Percentiles rank a stretch among this genome's conserved stretches.
Conservation (phyloP, 2,797 vertebrate species). For the Danio tinwini region DNA sequence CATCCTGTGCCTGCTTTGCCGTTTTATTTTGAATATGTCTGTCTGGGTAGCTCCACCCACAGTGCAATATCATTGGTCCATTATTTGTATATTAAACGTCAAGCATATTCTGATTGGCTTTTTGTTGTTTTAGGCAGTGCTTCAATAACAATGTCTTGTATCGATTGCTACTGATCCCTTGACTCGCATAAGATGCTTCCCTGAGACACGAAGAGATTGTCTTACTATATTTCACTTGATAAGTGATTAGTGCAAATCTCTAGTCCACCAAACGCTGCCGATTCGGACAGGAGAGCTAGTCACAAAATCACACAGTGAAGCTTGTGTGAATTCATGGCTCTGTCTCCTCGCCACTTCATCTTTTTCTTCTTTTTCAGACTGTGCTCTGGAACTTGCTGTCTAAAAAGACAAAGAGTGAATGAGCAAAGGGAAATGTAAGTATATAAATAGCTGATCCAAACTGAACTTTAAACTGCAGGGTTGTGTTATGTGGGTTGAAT, state of each 20-base stretch:
- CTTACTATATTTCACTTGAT: slow-evolving; percentile 13
- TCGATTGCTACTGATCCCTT: slow-evolving; percentile 20
- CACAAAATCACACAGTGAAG: slow-evolving; percentile 86
- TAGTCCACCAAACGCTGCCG: not conserved
- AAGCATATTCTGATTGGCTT: not conserved
- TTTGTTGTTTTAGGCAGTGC: slow-evolving; percentile 4
- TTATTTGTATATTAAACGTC: not conserved
- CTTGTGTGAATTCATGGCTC: slow-evolving; percentile 81
- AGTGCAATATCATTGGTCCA: not conserved
- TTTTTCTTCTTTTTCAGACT: slow-evolving; percentile 89
- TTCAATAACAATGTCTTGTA: not conserved
- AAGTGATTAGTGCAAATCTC: slow-evolving; percentile 30
- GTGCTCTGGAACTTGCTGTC: slow-evolving; percentile 88
- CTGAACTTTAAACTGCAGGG: no score
- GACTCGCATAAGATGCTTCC: slow-evolving; percentile 12
- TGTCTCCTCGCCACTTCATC: slow-evolving; percentile 87
- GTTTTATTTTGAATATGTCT: not conserved
- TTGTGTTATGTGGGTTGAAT: no score
- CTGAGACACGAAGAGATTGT: slow-evolving; percentile 34
- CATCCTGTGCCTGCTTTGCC: no score
- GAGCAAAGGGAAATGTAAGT: not conserved
- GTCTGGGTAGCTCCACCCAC: not conserved
- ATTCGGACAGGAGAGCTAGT: slow-evolving; percentile 51
- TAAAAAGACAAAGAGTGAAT: slow-evolving; percentile 55
- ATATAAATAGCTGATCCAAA: not conserved